These are phyloP conservation scores for Solea solea DNA, from an alignment of 2,113 vertebrate species.

Conservation along the genomic window DNA sequence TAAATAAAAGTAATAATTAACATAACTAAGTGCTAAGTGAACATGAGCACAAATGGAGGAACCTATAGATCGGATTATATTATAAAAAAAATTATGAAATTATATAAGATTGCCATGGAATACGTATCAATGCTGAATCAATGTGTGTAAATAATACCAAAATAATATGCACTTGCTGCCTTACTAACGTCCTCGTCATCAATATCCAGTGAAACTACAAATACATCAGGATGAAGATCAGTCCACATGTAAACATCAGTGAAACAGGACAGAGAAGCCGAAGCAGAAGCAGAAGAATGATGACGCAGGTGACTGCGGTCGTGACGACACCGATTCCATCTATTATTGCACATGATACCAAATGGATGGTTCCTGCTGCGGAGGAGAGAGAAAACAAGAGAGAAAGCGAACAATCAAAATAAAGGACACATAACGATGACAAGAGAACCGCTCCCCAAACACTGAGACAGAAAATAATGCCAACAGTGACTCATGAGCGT, in stretches of 20 bases:
- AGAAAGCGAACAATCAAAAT: slow-evolving; percentile 39
- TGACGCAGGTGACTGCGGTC: slow-evolving; percentile 28
- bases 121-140: too few species aligned
- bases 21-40: too few species aligned
- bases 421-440: slow-evolving; percentile 42
- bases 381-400: not conserved
- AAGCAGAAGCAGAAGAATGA: slow-evolving; percentile 11
- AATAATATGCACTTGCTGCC: slow-evolving; percentile 34
- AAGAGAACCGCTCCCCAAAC: slow-evolving; percentile 41
- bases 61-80: too few species aligned
- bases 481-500: slow-evolving; percentile 54
- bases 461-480: slow-evolving; percentile 49
- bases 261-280: slow-evolving; percentile 9
- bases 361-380: slow-evolving; percentile 30
- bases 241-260: slow-evolving; percentile 46
- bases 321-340: slow-evolving; percentile 44
- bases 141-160: slow-evolving; percentile 27
- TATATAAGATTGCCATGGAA: too few species aligned
- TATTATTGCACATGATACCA: slow-evolving; percentile 35
- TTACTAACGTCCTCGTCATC: slow-evolving; percentile 55
- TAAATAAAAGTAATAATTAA: too few species aligned
- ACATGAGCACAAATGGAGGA: too few species aligned
- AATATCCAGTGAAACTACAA: slow-evolving; percentile 45
- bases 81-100: too few species aligned
- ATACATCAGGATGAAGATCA: slow-evolving; percentile 38